Evolutionary conservation across 2,888 invertebrate species (phyloP), one percentile per base, ranked within the genome.

Genomic region (Malthinus flaveolus): DNA sequence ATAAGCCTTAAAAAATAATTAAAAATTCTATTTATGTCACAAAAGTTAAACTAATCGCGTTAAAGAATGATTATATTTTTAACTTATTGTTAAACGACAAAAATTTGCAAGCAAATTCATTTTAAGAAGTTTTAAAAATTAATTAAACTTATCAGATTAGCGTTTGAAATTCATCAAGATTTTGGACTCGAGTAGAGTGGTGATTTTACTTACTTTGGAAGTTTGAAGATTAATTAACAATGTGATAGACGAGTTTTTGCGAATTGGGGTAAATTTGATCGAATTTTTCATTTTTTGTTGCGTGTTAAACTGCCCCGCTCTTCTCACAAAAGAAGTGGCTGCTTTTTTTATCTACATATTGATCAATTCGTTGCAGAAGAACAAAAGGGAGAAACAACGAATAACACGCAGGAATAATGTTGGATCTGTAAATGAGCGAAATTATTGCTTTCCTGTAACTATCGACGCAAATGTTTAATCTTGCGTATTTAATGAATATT

Each of bases 121-220:
- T 52, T 57, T 52, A 12, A 48, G 48, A 57, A 57, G 47, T 57
- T 52, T 39, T 15, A 23, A 32, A 57, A 57, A 57, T 47, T 52
- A 57, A 57, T 57, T 57, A 57, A 57, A 57, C 44, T 57, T 57
- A 57, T 57, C 51, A 48, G 52, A 46, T 57, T 52, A 57, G 52
- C 48, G 51, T 52, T 52, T 47, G 45, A 50, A 47, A 36, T 56
- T 56, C 49, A 39, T 37, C 45, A 47, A 48, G 44, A 42, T 44
- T 35, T 48, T 46, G 12, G 46, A 51, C 42, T 56, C 37, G 23
- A 39, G 33, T 50, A 50, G 49, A 31, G 44, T 23, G 12, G 11
- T 15, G 33, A 45, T 56, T 45, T 50, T 56, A 46, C 47, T 37
- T 39, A 51, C 47, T 51, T 49, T 12, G 36, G 31, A 56, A 51